Conservation (phyloP, 2,113 vertebrate species). For the Brachypteracias leptosomus region DNA sequence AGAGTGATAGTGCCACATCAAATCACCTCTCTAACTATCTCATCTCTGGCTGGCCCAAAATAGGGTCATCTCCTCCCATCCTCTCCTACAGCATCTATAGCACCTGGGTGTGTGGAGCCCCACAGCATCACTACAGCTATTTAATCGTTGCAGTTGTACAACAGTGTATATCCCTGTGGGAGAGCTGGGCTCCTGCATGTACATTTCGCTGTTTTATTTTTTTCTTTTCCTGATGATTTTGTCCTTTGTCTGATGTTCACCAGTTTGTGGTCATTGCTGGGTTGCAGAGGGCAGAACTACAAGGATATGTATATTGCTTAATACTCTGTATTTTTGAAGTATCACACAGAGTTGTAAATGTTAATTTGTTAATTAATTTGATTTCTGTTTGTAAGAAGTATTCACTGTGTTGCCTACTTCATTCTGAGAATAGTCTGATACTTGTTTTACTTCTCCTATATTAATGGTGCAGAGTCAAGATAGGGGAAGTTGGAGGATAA, state of each 20-base stretch:
- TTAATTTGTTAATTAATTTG: neutral
- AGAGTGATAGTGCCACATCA: neutral
- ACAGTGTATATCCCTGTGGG: neutral
- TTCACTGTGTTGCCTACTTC: neutral
- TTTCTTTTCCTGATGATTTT: neutral
- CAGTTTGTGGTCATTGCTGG: neutral
- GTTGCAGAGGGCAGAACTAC: neutral
- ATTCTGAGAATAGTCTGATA: neutral
- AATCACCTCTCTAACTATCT: neutral
- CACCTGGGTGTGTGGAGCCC: fast-evolving
- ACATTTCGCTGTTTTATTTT: neutral
- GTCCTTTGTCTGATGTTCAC: neutral
- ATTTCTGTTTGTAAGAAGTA: neutral
- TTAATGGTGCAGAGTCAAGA: neutral
- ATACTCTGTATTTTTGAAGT: neutral
- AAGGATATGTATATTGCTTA: neutral
- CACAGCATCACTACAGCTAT: neutral
- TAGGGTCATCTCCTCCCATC: neutral
- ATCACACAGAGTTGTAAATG: neutral
- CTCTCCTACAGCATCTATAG: neutral
- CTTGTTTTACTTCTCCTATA: neutral
- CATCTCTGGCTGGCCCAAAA: neutral
- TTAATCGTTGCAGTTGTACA: neutral
- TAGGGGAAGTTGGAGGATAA: neutral
- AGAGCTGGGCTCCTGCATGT: neutral